phyloP scores from a whole-genome alignment of 1,140 invertebrate species.

The Pemphigus obesinymphae region DNA sequence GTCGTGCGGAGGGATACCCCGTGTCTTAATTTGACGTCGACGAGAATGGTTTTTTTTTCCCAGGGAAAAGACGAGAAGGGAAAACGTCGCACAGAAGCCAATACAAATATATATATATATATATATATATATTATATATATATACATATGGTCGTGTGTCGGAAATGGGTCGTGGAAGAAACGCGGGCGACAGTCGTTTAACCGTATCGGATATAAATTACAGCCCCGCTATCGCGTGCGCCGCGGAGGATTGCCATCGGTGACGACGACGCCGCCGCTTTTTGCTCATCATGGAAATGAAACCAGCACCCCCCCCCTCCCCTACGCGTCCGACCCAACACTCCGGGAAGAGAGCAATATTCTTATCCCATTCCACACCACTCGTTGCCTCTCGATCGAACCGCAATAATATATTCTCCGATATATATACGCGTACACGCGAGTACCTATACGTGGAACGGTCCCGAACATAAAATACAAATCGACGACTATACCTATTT shows the following conservation, averaged over 20 bases:
- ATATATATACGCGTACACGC: too few species aligned
- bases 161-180: not conserved
- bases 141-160: too few species aligned
- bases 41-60: too few species aligned
- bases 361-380: not conserved
- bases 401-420: not conserved
- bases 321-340: not conserved
- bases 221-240: not conserved
- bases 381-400: too few species aligned
- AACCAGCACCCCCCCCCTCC: not conserved
- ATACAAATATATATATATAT: too few species aligned
- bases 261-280: not conserved
- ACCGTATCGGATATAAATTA: constrained; percentile 31
- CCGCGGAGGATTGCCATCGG: not conserved
- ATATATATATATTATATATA: too few species aligned
- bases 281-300: constrained; percentile 35
- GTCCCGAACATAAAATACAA: not conserved
- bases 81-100: too few species aligned
- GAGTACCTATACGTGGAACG: not conserved
- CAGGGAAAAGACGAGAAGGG: too few species aligned
- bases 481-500: not conserved
- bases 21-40: not conserved
- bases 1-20: too few species aligned
- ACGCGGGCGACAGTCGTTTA: not conserved
- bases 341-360: not conserved